Evolutionary conservation across 2,888 invertebrate species (phyloP), one percentile per base, ranked within the genome.

Genomic region (Galerucella pusilla): DNA sequence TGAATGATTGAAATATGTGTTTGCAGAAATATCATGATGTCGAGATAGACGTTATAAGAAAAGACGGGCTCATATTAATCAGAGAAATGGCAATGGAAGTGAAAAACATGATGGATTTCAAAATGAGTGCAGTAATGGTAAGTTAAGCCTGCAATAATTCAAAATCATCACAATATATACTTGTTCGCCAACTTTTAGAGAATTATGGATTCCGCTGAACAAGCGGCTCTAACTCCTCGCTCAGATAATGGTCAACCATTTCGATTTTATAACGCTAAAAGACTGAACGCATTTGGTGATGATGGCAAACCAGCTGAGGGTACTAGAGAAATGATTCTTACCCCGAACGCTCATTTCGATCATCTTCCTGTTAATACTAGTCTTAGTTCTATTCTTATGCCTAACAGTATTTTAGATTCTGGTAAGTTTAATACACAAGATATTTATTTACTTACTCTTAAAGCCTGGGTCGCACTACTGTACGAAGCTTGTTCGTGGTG

Each of bases 71-170:
- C 78, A 90, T 96, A 78, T 90, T 97, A 81, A 93, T 97, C 75
- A 91, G 95, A 66, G 96, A 97, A 87, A 93, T 96, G 90, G 95
- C 96, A 12, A 92, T 92, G 0, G 96, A 97, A 88, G 96, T 97
- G 71, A 96, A 96, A 88, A 96, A 95, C 87, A 95, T 97, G 91
- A 94, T 96, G 94, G 96, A 96, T 86, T 95, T 96, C 88, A 96
- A 96, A 89, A 95, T 94, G 88, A 94, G 95, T 86, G 95, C 96
- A 46, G 96, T 97, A 72, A 94, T 95, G 94, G 97, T 96, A 88
- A 93, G 92, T 49, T 49, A 49, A 49, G 1, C 11, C 11, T 14
- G 12, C 49, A 49, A 14, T 49, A 14, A 12, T 4, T 49, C 5
- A 49, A 49, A 49, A 49, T 14, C 7, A 1, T 42, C 9, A 42